A percentile compares a stretch with the other conserved stretches of the same genome.
These are phyloP conservation scores for Panopea generosa DNA, from an alignment of 2,888 invertebrate genomes.

Conservation along the genomic window DNA sequence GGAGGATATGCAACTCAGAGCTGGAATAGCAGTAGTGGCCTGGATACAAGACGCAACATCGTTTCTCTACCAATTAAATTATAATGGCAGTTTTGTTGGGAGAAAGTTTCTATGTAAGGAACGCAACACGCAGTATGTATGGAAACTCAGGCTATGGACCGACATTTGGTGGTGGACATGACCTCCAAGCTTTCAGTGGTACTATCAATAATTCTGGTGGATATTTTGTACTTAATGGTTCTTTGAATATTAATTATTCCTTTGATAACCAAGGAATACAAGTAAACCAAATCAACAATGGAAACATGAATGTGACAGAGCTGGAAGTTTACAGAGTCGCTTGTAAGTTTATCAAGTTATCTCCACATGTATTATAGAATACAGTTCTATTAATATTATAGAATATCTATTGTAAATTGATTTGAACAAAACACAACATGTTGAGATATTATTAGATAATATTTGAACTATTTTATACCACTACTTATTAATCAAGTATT, in stretches of 20 bases:
- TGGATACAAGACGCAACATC: too few relatives aligned
- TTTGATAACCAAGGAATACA: constrained; percentile 27
- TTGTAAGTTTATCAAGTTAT: constrained; percentile 31
- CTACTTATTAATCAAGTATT: too few relatives aligned
- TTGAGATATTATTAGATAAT: too few relatives aligned
- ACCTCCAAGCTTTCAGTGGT: constrained; percentile 15
- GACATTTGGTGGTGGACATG: constrained; percentile 28
- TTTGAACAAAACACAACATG: too few relatives aligned
- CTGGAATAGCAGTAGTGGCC: constrained; percentile 34
- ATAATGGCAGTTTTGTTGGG: too few relatives aligned
- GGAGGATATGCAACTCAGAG: constrained; percentile 57
- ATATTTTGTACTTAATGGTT: constrained; percentile 34
- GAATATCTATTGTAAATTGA: too few relatives aligned
- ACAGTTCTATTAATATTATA: too few relatives aligned
- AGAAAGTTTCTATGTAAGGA: too few relatives aligned
- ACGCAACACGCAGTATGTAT: neutral
- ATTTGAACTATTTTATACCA: too few relatives aligned
- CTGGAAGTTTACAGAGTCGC: constrained; percentile 64
- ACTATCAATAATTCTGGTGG: constrained; percentile 17
- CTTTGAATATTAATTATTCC: constrained; percentile 5
- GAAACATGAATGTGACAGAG: constrained; percentile 55
- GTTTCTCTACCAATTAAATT: too few relatives aligned
- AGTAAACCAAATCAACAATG: constrained; percentile 41
- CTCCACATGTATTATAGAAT: too few relatives aligned
- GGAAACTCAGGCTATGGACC: constrained; percentile 20